phyloP scores from a whole-genome alignment of 2,888 invertebrate species.

The Frankliniella intonsa region DNA sequence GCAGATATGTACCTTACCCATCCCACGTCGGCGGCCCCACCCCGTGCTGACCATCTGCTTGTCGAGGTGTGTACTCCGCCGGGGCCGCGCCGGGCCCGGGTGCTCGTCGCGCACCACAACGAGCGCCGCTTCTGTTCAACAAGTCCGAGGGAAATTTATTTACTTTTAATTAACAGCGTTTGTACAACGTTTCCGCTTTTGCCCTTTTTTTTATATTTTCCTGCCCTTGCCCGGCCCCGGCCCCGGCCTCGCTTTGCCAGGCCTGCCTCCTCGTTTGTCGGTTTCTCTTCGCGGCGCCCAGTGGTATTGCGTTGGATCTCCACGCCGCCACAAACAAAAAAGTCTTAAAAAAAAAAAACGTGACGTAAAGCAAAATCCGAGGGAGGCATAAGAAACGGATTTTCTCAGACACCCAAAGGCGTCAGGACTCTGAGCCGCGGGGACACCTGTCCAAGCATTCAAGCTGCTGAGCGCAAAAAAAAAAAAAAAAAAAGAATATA shows the following conservation, averaged over 20 bases:
- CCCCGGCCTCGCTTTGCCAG: neutral
- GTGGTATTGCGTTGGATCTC: neutral
- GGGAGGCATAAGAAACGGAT: neutral
- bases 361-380: neutral
- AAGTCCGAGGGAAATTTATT: neutral
- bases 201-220: neutral
- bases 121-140: no score
- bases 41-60: no score
- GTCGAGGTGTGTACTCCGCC: no score
- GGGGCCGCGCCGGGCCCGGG: no score
- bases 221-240: neutral
- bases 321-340: neutral
- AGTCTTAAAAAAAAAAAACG: neutral
- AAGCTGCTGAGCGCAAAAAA: neutral
- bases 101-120: no score
- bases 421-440: no score
- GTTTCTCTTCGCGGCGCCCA: neutral
- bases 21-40: no score
- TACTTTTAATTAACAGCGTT: neutral
- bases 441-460: no score
- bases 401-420: no score
- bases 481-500: neutral
- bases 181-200: neutral
- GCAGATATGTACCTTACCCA: no score
- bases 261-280: neutral